Evolutionary conservation across 2,113 vertebrate genomes (phyloP), one percentile per base, ranked within the genome.

Genomic region (Syngnathoides biaculeatus): DNA sequence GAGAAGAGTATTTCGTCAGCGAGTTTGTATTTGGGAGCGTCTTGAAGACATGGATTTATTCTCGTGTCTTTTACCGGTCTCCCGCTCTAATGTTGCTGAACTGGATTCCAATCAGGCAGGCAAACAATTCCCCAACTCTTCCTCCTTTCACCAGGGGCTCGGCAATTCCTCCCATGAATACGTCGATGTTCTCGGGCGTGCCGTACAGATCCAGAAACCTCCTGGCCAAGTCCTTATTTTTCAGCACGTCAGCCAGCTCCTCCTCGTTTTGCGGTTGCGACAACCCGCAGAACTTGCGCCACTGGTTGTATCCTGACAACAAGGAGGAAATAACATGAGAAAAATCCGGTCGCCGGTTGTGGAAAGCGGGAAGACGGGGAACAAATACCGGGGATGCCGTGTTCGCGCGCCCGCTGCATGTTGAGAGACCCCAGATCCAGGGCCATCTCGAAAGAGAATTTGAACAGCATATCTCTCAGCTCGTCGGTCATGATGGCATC

Each of bases 361-460:
- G 40, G 2, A 8, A 8, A 40, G 15, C 26, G 24, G 1, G 1
- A 40, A 62, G 9, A 26, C 2, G 10, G 8, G 19, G 42, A 52
- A 47, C 52, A 13, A 11, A 27, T 67, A 67, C 65, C 65, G 8
- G 65, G 65, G 10, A 67, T 81, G 43, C 90, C 93, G 0, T 95
- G 93, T 19, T 96, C 95, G 43, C 93, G 81, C 53, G 93, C 76
- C 5, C 90, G 83, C 45, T 97, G 95, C 89, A 95, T 80, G 84
- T 96, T 95, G 11, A 96, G 81, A 0, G 92, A n/a, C 0, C 78
- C 84, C 38, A 98, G 79, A 79, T 95, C 94, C 64, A 94, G 77
- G 0, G 90, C 83, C 64, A 92, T 2, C 0, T 55, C 4, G 0
- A 3, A 0, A 0, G 72, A 64, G 53, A 92, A 91, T 56, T 75